Conservation (phyloP, 1,140 invertebrate genomes). For the Habropoda laboriosa region DNA sequence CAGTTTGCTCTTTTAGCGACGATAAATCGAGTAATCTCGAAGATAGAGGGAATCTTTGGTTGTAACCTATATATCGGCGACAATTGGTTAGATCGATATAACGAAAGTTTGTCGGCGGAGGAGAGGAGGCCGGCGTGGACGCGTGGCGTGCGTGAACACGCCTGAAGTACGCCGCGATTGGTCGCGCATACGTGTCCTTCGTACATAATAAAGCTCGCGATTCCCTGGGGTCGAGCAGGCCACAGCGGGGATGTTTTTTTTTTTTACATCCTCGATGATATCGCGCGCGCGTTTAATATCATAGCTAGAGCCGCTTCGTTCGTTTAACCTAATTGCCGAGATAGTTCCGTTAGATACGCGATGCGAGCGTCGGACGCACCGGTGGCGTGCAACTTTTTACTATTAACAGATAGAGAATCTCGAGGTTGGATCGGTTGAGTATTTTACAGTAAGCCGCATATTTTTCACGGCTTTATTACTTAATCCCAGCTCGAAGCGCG, state of each 20-base stretch:
- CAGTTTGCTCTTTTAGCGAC: too few species aligned
- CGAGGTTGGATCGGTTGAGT: neutral
- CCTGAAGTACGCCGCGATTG: slow-evolving; percentile 2
- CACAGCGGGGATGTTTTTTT: slow-evolving; percentile 7
- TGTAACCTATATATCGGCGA: neutral
- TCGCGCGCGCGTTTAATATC: slow-evolving; percentile 31
- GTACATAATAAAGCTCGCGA: slow-evolving; percentile 53
- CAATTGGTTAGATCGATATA: slow-evolving; percentile 24
- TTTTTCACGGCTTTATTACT: too few species aligned
- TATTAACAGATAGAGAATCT: neutral
- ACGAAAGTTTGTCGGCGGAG: slow-evolving; percentile 9
- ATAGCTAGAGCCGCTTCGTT: slow-evolving; percentile 41
- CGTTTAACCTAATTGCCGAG: slow-evolving; percentile 56
- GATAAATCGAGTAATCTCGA: neutral
- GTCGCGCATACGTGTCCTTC: slow-evolving; percentile 42
- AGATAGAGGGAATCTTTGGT: neutral
- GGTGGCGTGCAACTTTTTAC: neutral
- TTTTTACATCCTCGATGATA: slow-evolving; percentile 37
- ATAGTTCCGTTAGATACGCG: neutral
- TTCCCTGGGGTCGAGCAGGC: slow-evolving; percentile 44
- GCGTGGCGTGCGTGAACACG: slow-evolving; percentile 31
- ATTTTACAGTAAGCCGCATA: too few species aligned
- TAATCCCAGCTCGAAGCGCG: too few species aligned
- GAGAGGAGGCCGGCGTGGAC: neutral
- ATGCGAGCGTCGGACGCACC: neutral